phyloP scores from a whole-genome alignment of 2,113 vertebrate species.

The Toxotes chatareus region DNA sequence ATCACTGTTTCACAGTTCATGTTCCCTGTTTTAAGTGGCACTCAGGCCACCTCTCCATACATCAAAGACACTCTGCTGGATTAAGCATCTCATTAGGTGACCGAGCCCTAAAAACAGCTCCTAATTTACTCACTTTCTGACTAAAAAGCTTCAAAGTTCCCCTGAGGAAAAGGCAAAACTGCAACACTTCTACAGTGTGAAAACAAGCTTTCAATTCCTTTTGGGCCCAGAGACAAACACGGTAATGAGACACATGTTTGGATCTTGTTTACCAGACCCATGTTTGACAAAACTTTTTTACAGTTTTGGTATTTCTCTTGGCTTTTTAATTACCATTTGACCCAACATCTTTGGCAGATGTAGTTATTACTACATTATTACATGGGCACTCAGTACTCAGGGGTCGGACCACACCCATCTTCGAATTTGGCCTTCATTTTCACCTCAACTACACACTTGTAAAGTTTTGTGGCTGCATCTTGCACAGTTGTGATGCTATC shows the following conservation, averaged over 20 bases:
- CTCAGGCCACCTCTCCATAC: conserved; percentile 31
- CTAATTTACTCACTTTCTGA: conserved; percentile 15
- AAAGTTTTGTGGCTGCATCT: too few relatives aligned
- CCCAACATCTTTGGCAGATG: conserved; percentile 9
- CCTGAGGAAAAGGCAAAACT: conserved; percentile 1
- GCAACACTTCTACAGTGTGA: background rate
- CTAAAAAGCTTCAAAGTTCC: conserved; percentile 11
- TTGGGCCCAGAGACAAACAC: conserved; percentile 23
- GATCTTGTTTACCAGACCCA: conserved; percentile 27
- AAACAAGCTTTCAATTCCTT: conserved; percentile 21
- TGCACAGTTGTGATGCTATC: too few relatives aligned
- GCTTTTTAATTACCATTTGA: conserved; percentile 14
- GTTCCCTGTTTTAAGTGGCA: conserved; percentile 2
- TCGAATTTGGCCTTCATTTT: too few relatives aligned
- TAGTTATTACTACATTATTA: too few relatives aligned
- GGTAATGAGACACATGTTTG: conserved; percentile 47
- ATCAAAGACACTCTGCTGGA: conserved; percentile 21
- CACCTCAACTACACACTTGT: too few relatives aligned
- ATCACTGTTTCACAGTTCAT: background rate
- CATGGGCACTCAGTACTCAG: too few relatives aligned
- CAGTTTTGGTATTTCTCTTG: background rate
- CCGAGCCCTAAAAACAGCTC: conserved; percentile 11
- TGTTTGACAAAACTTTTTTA: conserved; percentile 43
- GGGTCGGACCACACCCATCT: too few relatives aligned
- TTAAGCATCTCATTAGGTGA: conserved; percentile 39